A percentile compares a stretch with the other conserved stretches of the same genome.
phyloP scores from a whole-genome alignment of 1,140 invertebrate genomes.

The Druon quercuslanigerum region DNA sequence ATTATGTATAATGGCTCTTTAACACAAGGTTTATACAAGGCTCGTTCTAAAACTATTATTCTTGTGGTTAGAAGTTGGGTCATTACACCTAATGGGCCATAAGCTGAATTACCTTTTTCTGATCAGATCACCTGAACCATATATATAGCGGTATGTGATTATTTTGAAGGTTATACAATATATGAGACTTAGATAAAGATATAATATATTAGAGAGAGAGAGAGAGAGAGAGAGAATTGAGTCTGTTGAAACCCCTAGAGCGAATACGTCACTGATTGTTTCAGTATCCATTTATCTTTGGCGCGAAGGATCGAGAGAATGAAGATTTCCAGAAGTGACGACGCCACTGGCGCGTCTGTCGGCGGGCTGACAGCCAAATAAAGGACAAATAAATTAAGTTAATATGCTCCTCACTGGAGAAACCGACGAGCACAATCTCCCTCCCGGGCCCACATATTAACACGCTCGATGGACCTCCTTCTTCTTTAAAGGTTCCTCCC shows the following conservation, averaged over 20 bases:
- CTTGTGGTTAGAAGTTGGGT: neutral
- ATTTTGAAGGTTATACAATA: neutral
- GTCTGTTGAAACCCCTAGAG: slow-evolving; percentile 26
- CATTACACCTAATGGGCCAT: neutral
- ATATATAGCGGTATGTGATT: too few species aligned
- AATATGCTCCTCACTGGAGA: slow-evolving; percentile 58
- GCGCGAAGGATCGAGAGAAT: slow-evolving; percentile 39
- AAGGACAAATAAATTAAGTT: slow-evolving; percentile 76
- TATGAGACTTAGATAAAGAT: neutral
- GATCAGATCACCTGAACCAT: neutral
- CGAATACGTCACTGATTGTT: slow-evolving; percentile 33
- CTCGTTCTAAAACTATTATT: neutral
- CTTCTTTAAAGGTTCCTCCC: slow-evolving; percentile 9
- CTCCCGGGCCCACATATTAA: slow-evolving; percentile 44
- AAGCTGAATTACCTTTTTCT: neutral
- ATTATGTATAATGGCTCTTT: neutral
- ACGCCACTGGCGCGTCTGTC: slow-evolving; percentile 62
- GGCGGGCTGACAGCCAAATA: slow-evolving; percentile 72
- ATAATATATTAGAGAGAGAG: neutral
- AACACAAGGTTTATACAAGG: neutral
- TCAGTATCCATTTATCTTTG: slow-evolving; percentile 33
- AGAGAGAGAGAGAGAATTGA: neutral
- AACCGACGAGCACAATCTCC: slow-evolving; percentile 30
- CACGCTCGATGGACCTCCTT: slow-evolving; percentile 22
- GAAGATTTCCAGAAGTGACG: slow-evolving; percentile 59